A percentile compares a stretch with the other conserved stretches of the same genome.
phyloP scores from a whole-genome alignment of 1,140 invertebrate species.

The Lepidurus couesii region DNA sequence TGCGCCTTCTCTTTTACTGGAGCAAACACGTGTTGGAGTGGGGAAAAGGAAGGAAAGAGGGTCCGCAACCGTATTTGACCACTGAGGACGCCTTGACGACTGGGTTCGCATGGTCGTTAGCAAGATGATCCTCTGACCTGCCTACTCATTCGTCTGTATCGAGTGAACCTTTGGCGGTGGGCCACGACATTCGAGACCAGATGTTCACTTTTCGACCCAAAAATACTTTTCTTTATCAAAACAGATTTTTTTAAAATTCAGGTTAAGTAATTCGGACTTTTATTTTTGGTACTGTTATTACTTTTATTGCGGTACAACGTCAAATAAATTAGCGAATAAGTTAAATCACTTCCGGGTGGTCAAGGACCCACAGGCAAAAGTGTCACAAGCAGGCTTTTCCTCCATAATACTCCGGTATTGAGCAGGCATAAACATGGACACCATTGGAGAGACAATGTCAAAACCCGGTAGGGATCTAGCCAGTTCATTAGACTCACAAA shows the following conservation, averaged over 20 bases:
- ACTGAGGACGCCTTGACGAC: constrained; percentile 13
- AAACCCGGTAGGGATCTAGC: not conserved
- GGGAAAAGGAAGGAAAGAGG: not conserved
- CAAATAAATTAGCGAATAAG: constrained; percentile 7
- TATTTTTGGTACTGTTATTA: not conserved
- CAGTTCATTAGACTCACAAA: constrained; percentile 24
- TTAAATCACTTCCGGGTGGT: not conserved
- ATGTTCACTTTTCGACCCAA: not conserved
- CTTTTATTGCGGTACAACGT: not conserved
- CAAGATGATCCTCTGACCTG: constrained; percentile 6
- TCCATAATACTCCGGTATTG: not conserved
- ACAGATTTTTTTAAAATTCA: too few relatives aligned
- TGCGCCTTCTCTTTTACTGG: not conserved
- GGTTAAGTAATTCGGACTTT: too few relatives aligned
- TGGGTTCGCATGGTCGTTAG: constrained; percentile 14
- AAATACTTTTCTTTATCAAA: too few relatives aligned
- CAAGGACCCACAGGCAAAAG: not conserved
- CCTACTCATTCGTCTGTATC: constrained; percentile 14
- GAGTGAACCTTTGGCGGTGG: constrained; percentile 4
- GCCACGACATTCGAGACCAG: constrained; percentile 1
- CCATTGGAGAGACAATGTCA: not conserved
- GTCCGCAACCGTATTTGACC: not conserved
- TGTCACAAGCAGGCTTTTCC: not conserved
- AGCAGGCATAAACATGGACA: not conserved
- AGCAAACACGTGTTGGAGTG: constrained; percentile 1